These are phyloP conservation scores for Dicrurus megarhynchus DNA, from an alignment of 2,113 vertebrate species.

Conservation along the genomic window DNA sequence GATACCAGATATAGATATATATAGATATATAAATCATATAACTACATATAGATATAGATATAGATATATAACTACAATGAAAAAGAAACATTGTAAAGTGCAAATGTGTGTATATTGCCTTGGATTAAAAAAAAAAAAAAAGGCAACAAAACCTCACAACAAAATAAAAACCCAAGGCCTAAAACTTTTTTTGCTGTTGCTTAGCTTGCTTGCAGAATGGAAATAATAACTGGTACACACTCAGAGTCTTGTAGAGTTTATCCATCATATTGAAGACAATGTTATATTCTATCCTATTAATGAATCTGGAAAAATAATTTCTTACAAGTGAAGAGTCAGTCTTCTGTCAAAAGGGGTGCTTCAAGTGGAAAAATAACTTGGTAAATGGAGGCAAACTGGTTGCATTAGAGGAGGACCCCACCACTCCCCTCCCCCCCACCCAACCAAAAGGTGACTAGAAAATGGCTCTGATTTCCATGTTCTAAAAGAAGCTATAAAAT, in stretches of 20 bases:
- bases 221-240: not conserved
- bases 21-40: not conserved
- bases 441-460: not conserved
- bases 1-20: not conserved
- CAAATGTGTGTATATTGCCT: not conserved
- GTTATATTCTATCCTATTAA: not conserved
- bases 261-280: not conserved
- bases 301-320: not conserved
- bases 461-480: not conserved
- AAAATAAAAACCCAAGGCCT: not conserved
- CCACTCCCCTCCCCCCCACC: no score
- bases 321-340: not conserved
- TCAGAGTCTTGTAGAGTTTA: not conserved
- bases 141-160: fast-evolving
- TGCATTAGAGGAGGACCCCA: not conserved
- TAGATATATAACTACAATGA: not conserved
- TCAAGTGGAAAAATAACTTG: not conserved
- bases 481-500: not conserved
- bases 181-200: not conserved
- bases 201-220: not conserved
- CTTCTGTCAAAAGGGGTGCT: not conserved
- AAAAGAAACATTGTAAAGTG: not conserved
- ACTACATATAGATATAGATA: not conserved
- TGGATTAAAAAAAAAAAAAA: not conserved
- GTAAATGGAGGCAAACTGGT: not conserved